Evolutionary conservation across 2,888 invertebrate genomes (phyloP), one percentile per base, ranked within the genome.

Genomic region (Meiosimyza platycephala): DNA sequence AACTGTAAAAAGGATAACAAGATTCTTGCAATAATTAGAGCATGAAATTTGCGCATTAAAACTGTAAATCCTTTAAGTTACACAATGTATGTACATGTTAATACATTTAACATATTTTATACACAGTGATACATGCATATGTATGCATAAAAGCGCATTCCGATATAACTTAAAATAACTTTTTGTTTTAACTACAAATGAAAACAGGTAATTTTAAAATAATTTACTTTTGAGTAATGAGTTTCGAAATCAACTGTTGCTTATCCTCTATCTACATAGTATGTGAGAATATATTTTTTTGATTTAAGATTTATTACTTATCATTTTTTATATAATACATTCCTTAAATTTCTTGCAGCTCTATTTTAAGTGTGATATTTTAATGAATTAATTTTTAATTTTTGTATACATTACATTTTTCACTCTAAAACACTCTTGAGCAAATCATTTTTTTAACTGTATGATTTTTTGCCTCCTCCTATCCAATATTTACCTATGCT

Each of bases 371-470:
- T 22, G 40, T 60, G 51, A 60, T n/a, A 67, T 59, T 59, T 66
- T 72, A 13, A 18, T 55, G 7, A 2, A 59, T 51, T 54, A 22
- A 68, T 68, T 68, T 72, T 48, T 62, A 13, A 18, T 70, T 70
- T 66, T n/a, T n/a, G 68, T 57, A 57, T n/a, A 40, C n/a, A 67
- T 74, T 65, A n/a, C 15, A 33, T 51, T 74, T 83, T 80, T 83
- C 82, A 83, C 82, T 84, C 84, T 83, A 83, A 84, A 81, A 77
- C 75, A 82, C 77, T 82, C 82, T 83, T 80, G 78, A 83, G 83
- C 73, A 73, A 77, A 72, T 72, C 78, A 78, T 78, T 76, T 76
- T 28, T 72, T 65, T 71, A 69, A 33, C 79, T 67, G 51, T 70
- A 64, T 81, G 81, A 83, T 82, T 81, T 79, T 83, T 82, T 57